These are phyloP conservation scores for Pardosa pseudoannulata DNA, from an alignment of 2,888 invertebrate species.

Conservation along the genomic window DNA sequence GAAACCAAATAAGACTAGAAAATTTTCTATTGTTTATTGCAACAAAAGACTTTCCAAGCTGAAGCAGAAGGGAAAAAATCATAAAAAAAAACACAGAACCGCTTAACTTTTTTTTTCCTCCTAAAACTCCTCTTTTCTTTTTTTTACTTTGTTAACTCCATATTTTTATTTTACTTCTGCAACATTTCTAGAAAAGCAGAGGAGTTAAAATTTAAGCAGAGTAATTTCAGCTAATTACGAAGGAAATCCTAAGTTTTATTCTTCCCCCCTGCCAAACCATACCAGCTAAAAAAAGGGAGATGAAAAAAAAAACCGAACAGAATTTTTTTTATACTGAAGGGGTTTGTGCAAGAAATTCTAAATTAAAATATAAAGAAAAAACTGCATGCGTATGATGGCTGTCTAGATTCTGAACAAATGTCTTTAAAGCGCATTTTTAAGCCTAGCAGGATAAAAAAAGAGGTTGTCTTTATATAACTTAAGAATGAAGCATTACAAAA, in stretches of 20 bases:
- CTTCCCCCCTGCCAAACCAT: neutral
- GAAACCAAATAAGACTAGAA: slow-evolving; percentile 10
- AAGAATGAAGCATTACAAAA: too few relatives aligned
- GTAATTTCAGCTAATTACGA: slow-evolving; percentile 65
- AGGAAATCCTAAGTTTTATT: slow-evolving; percentile 54
- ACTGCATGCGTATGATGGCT: too few relatives aligned
- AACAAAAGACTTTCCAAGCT: slow-evolving; percentile 22
- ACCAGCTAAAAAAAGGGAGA: neutral
- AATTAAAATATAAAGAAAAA: too few relatives aligned
- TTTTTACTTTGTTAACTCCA: neutral
- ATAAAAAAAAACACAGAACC: slow-evolving; percentile 7
- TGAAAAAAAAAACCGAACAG: neutral
- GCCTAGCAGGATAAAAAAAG: too few relatives aligned
- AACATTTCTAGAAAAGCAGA: slow-evolving; percentile 16
- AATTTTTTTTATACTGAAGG: neutral
- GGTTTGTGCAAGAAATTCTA: neutral
- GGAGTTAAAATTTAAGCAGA: slow-evolving; percentile 62
- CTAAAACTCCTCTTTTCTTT: too few relatives aligned
- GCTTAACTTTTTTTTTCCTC: neutral
- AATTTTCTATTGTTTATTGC: slow-evolving; percentile 42
- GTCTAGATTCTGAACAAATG: too few relatives aligned
- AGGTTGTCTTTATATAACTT: too few relatives aligned
- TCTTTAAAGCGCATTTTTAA: too few relatives aligned
- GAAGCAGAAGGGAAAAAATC: slow-evolving; percentile 30
- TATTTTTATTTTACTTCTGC: neutral